Percentiles rank a stretch among this genome's conserved stretches.
phyloP scores from a whole-genome alignment of 2,113 vertebrate genomes.

The Alaudala cheleensis region DNA sequence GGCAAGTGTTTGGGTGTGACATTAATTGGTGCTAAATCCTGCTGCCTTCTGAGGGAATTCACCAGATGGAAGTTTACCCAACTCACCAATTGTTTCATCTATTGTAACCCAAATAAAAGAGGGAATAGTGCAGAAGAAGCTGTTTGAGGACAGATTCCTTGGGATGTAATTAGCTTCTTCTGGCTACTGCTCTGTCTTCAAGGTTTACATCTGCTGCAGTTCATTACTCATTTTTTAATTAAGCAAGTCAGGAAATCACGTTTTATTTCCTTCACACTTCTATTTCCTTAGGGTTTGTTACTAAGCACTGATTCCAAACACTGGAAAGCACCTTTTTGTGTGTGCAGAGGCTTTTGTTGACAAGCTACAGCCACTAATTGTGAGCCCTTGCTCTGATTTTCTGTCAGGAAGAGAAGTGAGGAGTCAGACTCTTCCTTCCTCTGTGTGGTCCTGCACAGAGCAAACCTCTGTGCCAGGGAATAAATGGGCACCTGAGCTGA shows the following conservation, averaged over 20 bases:
- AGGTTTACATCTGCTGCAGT: conserved; percentile 16
- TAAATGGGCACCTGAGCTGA: not conserved
- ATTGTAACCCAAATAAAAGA: not conserved
- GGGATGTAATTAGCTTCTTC: not conserved
- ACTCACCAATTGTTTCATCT: not conserved
- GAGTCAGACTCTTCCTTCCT: not conserved
- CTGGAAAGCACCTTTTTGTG: not conserved
- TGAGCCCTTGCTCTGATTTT: not conserved
- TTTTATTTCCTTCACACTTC: not conserved
- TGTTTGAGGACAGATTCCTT: not conserved
- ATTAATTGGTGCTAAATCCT: not conserved
- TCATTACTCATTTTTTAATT: conserved; percentile 50
- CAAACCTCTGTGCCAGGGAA: not conserved
- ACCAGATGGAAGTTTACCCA: not conserved
- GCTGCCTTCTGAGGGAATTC: not conserved
- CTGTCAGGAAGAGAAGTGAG: not conserved
- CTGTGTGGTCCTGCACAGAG: accelerated
- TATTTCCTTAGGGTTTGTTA: not conserved
- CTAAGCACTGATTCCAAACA: not conserved
- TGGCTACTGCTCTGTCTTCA: not conserved
- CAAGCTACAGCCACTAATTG: not conserved
- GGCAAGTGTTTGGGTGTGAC: not conserved
- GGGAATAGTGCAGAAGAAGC: not conserved
- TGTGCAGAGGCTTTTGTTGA: not conserved
- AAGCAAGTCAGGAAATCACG: not conserved